phyloP scores from a whole-genome alignment of 2,888 invertebrate genomes.

The Tillus elongatus region DNA sequence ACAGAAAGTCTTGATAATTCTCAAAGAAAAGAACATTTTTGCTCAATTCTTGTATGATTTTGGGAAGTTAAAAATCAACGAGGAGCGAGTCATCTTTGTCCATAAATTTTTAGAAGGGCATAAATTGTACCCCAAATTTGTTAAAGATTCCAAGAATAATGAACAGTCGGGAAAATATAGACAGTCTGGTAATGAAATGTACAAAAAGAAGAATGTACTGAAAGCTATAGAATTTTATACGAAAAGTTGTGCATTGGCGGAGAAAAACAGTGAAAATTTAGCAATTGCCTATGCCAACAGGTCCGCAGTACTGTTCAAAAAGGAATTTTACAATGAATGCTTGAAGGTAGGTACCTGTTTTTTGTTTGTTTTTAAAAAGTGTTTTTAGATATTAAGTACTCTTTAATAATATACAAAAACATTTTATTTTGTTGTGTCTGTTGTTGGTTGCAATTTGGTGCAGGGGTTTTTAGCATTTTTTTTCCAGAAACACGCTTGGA shows the following conservation, averaged over 20 bases:
- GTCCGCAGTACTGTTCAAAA: constrained; percentile 61
- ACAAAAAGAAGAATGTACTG: constrained; percentile 28
- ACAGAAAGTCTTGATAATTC: too few species aligned
- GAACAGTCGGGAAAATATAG: constrained; percentile 23
- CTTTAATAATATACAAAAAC: too few species aligned
- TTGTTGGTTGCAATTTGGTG: too few species aligned
- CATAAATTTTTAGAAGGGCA: constrained; percentile 41
- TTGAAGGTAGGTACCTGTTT: constrained; percentile 43
- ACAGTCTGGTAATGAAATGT: constrained; percentile 32
- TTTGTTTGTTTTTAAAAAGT: too few species aligned
- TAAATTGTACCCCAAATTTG: constrained; percentile 39
- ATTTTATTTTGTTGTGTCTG: too few species aligned
- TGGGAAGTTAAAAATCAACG: constrained; percentile 36
- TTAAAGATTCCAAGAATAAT: constrained; percentile 30
- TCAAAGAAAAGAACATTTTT: too few species aligned
- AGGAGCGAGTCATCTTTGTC: constrained; percentile 45
- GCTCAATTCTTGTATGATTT: constrained; percentile 36
- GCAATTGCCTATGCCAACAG: constrained; percentile 64
- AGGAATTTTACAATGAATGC: constrained; percentile 56
- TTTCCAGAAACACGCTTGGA: too few species aligned
- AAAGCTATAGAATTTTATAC: constrained; percentile 49
- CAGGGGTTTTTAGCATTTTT: too few species aligned
- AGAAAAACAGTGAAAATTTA: constrained; percentile 49
- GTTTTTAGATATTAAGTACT: too few species aligned
- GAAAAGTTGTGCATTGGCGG: constrained; percentile 55